phyloP scores from a whole-genome alignment of 1,140 invertebrate species.

The Lucilia sericata region DNA sequence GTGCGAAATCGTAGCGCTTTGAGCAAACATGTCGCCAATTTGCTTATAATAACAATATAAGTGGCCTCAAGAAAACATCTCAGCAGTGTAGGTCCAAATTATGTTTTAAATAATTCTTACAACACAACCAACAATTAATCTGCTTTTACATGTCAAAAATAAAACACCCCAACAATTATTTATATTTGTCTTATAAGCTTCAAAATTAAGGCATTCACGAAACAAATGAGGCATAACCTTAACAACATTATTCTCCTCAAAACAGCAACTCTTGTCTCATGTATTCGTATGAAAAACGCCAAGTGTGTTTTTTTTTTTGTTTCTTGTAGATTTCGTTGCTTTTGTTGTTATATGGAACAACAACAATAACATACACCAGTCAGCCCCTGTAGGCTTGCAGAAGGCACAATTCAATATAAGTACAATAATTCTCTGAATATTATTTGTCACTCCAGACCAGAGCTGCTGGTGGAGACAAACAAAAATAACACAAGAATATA shows the following conservation, averaged over 20 bases:
- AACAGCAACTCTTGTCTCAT: not conserved
- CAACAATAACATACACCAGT: not conserved
- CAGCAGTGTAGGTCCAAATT: too few relatives aligned
- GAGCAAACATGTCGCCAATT: too few relatives aligned
- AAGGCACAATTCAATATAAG: not conserved
- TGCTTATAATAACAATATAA: too few relatives aligned
- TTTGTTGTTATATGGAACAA: not conserved
- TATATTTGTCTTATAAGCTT: not conserved
- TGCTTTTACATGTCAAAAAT: constrained; percentile 12
- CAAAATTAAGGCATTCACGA: constrained; percentile 3
- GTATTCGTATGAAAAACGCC: not conserved
- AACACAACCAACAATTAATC: not conserved
- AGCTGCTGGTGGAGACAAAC: not conserved
- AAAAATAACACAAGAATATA: not conserved
- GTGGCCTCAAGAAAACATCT: too few relatives aligned
- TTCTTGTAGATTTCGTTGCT: too few relatives aligned
- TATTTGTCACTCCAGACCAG: not conserved
- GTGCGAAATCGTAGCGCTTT: too few relatives aligned
- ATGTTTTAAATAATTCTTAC: too few relatives aligned
- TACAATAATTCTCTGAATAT: constrained; percentile 8
- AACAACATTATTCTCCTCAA: not conserved
- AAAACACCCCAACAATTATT: constrained; percentile 11
- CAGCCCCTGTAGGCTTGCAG: not conserved
- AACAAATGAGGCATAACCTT: constrained; percentile 5
- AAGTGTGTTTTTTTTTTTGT: not conserved